Evolutionary conservation across 92 coral and sea anemone species (phyloP), one percentile per base, ranked within the genome.

Genomic region (Bergia sp.): DNA sequence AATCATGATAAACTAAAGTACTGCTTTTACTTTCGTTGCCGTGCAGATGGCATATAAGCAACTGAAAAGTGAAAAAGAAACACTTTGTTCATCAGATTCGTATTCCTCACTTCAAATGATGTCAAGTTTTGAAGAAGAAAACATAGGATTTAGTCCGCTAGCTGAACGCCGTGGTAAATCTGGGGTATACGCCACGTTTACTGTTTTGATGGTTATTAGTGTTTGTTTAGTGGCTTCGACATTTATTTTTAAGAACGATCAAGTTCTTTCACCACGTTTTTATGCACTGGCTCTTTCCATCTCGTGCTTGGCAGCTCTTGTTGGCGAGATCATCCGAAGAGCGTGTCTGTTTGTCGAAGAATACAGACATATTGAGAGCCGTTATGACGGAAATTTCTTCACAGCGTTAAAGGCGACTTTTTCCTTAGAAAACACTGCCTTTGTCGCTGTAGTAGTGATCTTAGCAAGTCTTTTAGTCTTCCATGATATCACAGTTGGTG

Each of bases 341-440:
- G 18, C 76, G 37, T 92, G 94, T 81, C 92, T 92, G 23, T 84
- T 92, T 43, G 72, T 40, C 74, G 94, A 92, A 82, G 94, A 92
- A 82, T 69, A 58, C 37, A 85, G 80, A 79, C 94, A 92, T 50
- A 6, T 86, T 75, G 29, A 90, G 29, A 85, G 88, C 42, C 94
- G 94, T 21, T 92, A 92, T 67, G 47, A 77, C 6, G 92, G 94
- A 36, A 92, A 92, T 38, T 29, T 41, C 1, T 9, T 76, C 47
- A 81, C 76, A 73, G 91, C 87, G n/a, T 13, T 90, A 39, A 41
- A 44, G 23, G 74, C 88, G 41, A 64, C 84, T 2, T 92, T 92
- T 81, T 38, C 80, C 7, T 80, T 90, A 78, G 64, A 21, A 12
- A 86, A 80, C 11, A 66, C 23, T 7, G 21, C 66, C 44, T 20